Conservation (phyloP, 2,888 invertebrate genomes). For the Philaethria dido region DNA sequence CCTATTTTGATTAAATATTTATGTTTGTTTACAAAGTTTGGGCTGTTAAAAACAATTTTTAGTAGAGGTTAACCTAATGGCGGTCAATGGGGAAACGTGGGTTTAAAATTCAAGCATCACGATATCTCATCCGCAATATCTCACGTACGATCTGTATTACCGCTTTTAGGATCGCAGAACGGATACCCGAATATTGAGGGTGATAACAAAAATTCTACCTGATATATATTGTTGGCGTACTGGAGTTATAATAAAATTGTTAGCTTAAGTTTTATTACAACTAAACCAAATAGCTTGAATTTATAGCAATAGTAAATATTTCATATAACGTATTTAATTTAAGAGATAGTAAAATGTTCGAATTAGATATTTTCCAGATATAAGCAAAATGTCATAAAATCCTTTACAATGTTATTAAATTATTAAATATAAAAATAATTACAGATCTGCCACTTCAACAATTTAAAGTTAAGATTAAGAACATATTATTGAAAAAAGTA, state of each 20-base stretch:
- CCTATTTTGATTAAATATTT: conserved; percentile 29
- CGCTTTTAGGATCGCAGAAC: conserved; percentile 61
- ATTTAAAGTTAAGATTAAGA: too few species aligned
- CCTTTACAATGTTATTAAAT: not conserved
- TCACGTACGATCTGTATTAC: conserved; percentile 80
- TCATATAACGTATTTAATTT: not conserved
- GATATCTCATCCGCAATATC: conserved; percentile 64
- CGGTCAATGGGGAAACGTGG: conserved; percentile 54
- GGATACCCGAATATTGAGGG: conserved; percentile 60
- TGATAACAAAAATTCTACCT: conserved; percentile 61
- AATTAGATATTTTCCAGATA: not conserved
- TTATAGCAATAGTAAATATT: not conserved
- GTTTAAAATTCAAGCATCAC: conserved; percentile 72
- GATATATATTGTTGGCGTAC: conserved; percentile 31
- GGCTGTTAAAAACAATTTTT: conserved; percentile 50
- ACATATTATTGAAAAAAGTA: too few species aligned
- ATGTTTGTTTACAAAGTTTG: conserved; percentile 25
- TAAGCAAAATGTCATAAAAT: not conserved
- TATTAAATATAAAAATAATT: too few species aligned
- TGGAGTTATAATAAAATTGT: conserved; percentile 26
- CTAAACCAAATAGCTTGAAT: not conserved
- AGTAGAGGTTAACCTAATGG: conserved; percentile 53
- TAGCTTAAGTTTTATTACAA: conserved; percentile 27
- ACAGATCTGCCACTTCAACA: too few species aligned
- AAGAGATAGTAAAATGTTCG: not conserved